Percentiles rank a stretch among this genome's conserved stretches.
These are phyloP conservation scores for Omphaloscelis lunosa DNA, from an alignment of 2,888 invertebrate genomes.

Conservation along the genomic window DNA sequence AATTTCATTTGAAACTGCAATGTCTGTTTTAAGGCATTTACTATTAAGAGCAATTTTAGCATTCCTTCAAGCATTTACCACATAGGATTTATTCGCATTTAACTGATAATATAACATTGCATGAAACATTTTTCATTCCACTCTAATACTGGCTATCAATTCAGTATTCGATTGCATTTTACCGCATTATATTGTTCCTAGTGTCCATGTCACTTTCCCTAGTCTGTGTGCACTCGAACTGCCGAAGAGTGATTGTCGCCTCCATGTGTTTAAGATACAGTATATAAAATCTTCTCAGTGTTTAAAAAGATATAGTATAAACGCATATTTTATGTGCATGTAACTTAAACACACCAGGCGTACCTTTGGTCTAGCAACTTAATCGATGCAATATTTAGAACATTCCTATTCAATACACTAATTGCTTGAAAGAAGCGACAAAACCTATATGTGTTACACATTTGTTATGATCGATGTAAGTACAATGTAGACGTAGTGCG, in stretches of 20 bases:
- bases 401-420: slow-evolving; percentile 60
- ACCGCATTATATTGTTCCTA: slow-evolving; percentile 75
- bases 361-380: slow-evolving; percentile 70
- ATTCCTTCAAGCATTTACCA: slow-evolving; percentile 80
- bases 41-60: slow-evolving; percentile 61
- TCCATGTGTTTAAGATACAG: slow-evolving; percentile 75
- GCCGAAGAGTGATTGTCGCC: slow-evolving; percentile 89
- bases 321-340: slow-evolving; percentile 68
- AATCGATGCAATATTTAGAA: slow-evolving; percentile 67
- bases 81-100: slow-evolving; percentile 48
- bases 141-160: slow-evolving; percentile 53
- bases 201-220: slow-evolving; percentile 85
- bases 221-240: slow-evolving; percentile 87
- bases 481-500: slow-evolving; percentile 86
- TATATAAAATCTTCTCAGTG: slow-evolving; percentile 58
- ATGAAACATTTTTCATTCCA: slow-evolving; percentile 67
- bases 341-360: slow-evolving; percentile 68
- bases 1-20: slow-evolving; percentile 59
- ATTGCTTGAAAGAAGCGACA: slow-evolving; percentile 75
- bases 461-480: slow-evolving; percentile 82
- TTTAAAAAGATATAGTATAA: slow-evolving; percentile 7
- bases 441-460: slow-evolving; percentile 70
- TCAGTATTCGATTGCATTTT: slow-evolving; percentile 55
- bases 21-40: slow-evolving; percentile 72
- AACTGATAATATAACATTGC: slow-evolving; percentile 60